These are phyloP conservation scores for Temnothorax curvispinosus DNA, from an alignment of 1,140 invertebrate genomes.

Conservation along the genomic window DNA sequence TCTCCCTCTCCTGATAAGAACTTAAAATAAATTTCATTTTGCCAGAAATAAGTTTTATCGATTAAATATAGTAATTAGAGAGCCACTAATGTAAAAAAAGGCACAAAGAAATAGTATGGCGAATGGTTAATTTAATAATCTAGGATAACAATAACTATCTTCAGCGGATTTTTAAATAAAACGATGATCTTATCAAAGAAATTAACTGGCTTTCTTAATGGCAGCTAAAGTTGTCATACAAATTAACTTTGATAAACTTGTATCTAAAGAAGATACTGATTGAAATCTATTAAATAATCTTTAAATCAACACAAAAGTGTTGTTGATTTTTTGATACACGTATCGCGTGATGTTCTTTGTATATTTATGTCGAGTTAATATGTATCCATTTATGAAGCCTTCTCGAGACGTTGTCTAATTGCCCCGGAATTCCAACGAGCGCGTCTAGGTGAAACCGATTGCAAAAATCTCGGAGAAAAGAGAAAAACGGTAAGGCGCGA, in stretches of 20 bases:
- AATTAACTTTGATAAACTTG: background rate
- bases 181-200: background rate
- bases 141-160: background rate
- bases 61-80: conserved; percentile 10
- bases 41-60: background rate
- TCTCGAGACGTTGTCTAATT: conserved; percentile 1
- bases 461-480: background rate
- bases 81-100: background rate
- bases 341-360: background rate
- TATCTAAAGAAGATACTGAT: conserved; percentile 6
- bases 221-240: background rate
- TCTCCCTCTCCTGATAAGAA: background rate
- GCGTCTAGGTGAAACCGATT: background rate
- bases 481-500: background rate
- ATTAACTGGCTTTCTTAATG: background rate
- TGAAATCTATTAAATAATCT: background rate
- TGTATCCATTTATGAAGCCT: background rate
- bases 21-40: background rate
- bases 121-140: background rate
- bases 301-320: background rate
- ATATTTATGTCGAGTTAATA: background rate
- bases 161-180: background rate
- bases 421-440: background rate
- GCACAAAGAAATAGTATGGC: background rate
- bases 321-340: background rate